Conservation (phyloP, 2,888 invertebrate genomes). For the Punctoribates punctum region DNA sequence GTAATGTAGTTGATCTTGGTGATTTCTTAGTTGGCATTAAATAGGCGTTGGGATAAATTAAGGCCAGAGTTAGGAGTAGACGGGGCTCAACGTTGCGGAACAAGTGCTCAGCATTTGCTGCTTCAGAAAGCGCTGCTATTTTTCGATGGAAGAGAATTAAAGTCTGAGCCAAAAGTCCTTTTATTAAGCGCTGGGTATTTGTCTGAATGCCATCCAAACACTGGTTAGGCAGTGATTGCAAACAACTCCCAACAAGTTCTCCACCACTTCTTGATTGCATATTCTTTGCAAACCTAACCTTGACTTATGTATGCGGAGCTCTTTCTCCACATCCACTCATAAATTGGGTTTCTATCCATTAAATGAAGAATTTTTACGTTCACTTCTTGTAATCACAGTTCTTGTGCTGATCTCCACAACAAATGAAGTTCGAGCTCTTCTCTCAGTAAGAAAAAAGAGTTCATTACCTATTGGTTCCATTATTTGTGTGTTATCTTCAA, state of each 20-base stretch:
- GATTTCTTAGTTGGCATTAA: slow-evolving; percentile 1
- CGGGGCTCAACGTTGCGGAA: slow-evolving; percentile 25
- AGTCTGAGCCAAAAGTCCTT: neutral
- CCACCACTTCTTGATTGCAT: neutral
- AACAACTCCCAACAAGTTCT: slow-evolving; percentile 12
- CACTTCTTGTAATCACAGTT: slow-evolving; percentile 7
- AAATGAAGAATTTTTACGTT: neutral
- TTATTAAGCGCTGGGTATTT: neutral
- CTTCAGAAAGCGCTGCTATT: neutral
- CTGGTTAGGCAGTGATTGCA: neutral
- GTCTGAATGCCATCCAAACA: too few species aligned
- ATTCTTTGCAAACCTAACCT: slow-evolving; percentile 7
- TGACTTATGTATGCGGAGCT: neutral
- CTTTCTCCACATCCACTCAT: slow-evolving; percentile 6
- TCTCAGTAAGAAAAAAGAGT: neutral
- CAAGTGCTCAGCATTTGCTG: neutral
- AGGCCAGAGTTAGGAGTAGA: slow-evolving; percentile 14
- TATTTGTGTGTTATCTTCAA: neutral
- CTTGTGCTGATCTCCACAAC: neutral
- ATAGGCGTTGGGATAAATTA: slow-evolving; percentile 29
- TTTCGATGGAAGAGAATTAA: neutral
- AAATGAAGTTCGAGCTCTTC: too few species aligned
- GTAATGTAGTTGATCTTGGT: neutral
- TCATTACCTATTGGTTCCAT: neutral
- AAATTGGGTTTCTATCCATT: slow-evolving; percentile 10